These are phyloP conservation scores for Aphelinus certus DNA, from an alignment of 1,140 invertebrate genomes.

Conservation along the genomic window DNA sequence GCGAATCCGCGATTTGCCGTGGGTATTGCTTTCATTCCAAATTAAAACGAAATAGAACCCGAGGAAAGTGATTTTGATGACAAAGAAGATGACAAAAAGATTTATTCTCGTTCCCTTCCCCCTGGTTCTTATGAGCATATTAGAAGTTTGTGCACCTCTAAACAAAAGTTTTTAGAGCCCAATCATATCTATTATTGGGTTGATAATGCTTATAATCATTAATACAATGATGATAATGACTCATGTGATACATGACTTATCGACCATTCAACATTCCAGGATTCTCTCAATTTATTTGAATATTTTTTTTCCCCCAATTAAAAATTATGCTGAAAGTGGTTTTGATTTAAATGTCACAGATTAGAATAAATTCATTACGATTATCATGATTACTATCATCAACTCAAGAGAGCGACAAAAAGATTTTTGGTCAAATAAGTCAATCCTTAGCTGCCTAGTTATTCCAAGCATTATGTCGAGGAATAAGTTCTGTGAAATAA, in stretches of 20 bases:
- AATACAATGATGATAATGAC: not conserved
- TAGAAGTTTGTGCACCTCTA: not conserved
- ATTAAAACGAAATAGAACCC: too few species aligned
- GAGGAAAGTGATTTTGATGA: too few species aligned
- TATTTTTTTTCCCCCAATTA: not conserved
- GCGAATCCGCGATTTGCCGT: too few species aligned
- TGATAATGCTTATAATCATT: not conserved
- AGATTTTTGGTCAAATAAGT: not conserved
- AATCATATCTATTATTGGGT: not conserved
- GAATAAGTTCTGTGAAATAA: not conserved
- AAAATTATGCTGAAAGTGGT: not conserved
- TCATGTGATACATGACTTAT: not conserved
- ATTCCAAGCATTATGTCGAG: not conserved
- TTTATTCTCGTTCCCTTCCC: not conserved
- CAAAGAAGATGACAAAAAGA: not conserved
- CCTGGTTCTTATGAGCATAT: not conserved
- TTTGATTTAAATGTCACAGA: not conserved
- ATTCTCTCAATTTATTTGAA: conserved; percentile 2
- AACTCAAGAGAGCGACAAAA: not conserved
- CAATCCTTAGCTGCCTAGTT: not conserved
- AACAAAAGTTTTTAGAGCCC: not conserved
- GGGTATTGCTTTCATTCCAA: too few species aligned
- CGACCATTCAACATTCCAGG: not conserved
- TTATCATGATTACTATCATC: not conserved
- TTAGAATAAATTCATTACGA: not conserved